Percentiles rank a stretch among this genome's conserved stretches.
Conservation (phyloP, 2,888 invertebrate species). For the Volucella inanis region DNA sequence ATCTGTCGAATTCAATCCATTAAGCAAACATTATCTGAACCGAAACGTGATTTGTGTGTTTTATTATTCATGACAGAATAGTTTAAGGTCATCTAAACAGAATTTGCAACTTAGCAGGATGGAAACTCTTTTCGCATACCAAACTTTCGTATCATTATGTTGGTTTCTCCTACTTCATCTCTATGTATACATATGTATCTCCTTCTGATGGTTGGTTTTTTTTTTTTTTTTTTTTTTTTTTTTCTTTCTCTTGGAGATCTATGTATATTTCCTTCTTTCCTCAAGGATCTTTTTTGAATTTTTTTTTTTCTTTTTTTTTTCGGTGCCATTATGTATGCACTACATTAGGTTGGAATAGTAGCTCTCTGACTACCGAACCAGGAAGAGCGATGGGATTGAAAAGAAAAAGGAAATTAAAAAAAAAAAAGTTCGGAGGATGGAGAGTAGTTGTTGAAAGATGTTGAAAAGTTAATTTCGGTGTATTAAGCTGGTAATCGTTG, state of each 20-base stretch:
- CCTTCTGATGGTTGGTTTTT: neutral
- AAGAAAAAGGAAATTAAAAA: neutral
- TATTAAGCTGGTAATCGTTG: conserved; percentile 57
- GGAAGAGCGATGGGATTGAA: conserved; percentile 19
- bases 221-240: neutral
- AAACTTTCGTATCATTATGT: conserved; percentile 72
- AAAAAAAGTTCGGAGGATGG: conserved; percentile 15
- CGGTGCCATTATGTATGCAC: conserved; percentile 70
- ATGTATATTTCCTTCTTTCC: conserved; percentile 46
- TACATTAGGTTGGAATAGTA: conserved; percentile 65
- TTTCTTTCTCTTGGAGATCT: neutral
- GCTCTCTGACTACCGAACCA: conserved; percentile 8
- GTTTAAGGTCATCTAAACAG: conserved; percentile 74
- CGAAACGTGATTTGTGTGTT: conserved; percentile 73
- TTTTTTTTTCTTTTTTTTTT: conserved; percentile 33
- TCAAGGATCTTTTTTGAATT: conserved; percentile 34
- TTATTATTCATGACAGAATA: conserved; percentile 75
- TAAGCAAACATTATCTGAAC: conserved; percentile 73
- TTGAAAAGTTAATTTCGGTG: conserved; percentile 67
- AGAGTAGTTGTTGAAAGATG: conserved; percentile 60
- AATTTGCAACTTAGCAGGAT: conserved; percentile 74
- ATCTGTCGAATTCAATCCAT: conserved; percentile 72
- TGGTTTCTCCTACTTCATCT: conserved; percentile 5
- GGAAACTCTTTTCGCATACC: conserved; percentile 70
- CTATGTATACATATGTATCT: no score